Evolutionary conservation across 1,140 invertebrate species (phyloP), one percentile per base, ranked within the genome.

Genomic region (Scaptomyza hsui): DNA sequence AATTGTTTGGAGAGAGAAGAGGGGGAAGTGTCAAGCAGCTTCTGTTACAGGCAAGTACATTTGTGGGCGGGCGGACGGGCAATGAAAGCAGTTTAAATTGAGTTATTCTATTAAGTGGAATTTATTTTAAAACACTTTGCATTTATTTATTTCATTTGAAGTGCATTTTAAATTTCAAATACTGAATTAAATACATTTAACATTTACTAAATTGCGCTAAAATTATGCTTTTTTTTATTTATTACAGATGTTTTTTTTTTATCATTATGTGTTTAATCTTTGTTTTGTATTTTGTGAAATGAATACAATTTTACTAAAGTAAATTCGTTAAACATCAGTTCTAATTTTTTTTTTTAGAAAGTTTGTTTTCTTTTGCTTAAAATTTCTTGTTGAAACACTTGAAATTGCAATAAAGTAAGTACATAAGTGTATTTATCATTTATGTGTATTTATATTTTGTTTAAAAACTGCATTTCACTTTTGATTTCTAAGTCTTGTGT

Each of bases 251-350:
- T 61, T 47, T 44, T 67, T 68, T 37, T 60, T n/a, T n/a, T 65
- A 39, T 60, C 59, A 24, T 39, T 26, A n/a, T 70, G 83, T 60
- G 51, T 65, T 55, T 59, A 37, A 37, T 37, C 32, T 65, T 44
- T 57, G 62, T 70, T 15, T 68, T 68, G 21, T 63, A 72, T 69
- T 64, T 59, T 67, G 48, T 79, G 65, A 76, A 85, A 76, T 90
- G 82, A 90, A 90, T 90, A 88, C 89, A 90, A 78, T 83, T 83
- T 89, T 59, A 68, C 83, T 90, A 90, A 90, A 90, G 89, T 90
- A 90, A 90, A 90, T 90, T 90, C 89, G 89, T 90, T 90, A 73
- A 89, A 85, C 89, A 85, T 90, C 89, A 90, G 89, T 90, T 89
- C 88, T 88, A 89, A 86, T 83, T 70, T 59, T 82, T 59, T 82